Evolutionary conservation across 2,797 vertebrate genomes (phyloP).

Genomic region (Cynodonichthys magdalenae): DNA sequence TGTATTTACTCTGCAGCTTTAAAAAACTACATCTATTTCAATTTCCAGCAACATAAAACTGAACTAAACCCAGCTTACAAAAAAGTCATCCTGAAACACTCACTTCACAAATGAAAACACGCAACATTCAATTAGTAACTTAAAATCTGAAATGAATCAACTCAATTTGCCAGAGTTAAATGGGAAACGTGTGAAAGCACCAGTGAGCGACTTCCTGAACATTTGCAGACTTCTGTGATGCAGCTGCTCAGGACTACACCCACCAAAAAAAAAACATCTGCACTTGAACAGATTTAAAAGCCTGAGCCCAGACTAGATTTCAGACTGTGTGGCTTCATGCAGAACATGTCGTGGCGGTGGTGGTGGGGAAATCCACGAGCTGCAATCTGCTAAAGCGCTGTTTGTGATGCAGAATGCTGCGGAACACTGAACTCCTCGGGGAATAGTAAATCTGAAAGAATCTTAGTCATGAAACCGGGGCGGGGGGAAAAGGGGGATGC

Average conservation of each 20-base stretch:
- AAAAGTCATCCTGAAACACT: no score
- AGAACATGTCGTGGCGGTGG: neutral
- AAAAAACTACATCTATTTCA: no score
- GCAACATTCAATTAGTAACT: neutral
- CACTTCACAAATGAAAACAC: no score
- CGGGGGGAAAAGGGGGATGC: conserved; percentile 23
- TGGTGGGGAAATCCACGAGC: conserved; percentile 14
- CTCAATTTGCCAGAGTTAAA: neutral
- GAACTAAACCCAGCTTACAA: no score
- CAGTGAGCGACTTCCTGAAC: conserved; percentile 1
- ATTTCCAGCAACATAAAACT: no score
- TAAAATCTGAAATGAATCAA: neutral
- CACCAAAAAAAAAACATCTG: no score
- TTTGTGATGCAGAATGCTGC: conserved; percentile 65
- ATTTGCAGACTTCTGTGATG: neutral
- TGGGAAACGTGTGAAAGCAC: neutral
- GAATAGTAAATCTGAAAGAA: conserved; percentile 51
- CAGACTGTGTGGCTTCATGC: conserved; percentile 34
- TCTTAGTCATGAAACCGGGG: conserved; percentile 58
- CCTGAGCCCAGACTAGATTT: conserved; percentile 14
- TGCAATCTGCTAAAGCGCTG: conserved; percentile 43
- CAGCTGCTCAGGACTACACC: conserved; percentile 16
- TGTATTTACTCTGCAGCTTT: no score
- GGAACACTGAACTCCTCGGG: conserved; percentile 28
- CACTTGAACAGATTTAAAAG: conserved; percentile 47